Evolutionary conservation across 2,797 vertebrate genomes (phyloP), one percentile per base, ranked within the genome.

Genomic region (Xyrichtys novacula): DNA sequence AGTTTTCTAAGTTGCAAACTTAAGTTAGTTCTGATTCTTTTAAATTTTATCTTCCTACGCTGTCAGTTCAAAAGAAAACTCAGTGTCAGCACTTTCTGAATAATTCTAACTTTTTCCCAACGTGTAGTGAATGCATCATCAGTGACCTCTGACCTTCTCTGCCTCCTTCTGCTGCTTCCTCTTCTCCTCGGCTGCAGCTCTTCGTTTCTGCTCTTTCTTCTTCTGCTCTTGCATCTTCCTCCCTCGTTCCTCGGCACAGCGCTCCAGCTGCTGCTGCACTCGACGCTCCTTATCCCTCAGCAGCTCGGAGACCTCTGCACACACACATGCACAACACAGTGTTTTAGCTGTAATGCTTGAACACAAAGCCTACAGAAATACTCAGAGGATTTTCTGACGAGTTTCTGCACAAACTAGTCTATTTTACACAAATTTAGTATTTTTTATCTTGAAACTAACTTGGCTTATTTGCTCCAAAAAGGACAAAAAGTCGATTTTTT

Each of bases 211-310:
- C 76, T 96, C 96, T 74, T 94, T 96, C 81, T 90, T 93, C 71
- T 92, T 94, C 76, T 96, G 96, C 79, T 96, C 95, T 76, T 93
- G 95, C 71, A 97, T 83, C 53, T 94, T 96, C 60, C 90, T 93
- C 26, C 94, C 95, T 65, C 95, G 93, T 85, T 97, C 96, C 83
- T 96, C 95, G 36, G 94, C 70, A 2, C 93, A 87, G 38, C 95
- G 96, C 53, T 96, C 95, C 74, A 96, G 95, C 15, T 95, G 95
- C 46, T 95, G 88, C 81, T 93, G 95, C 1, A 86, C 83, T 0
- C 95, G 96, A 0, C 88, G 94, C 83, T 98, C 95, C 72, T 97
- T 98, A 55, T 97, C 95, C 64, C 88, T 84, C 42, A 96, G 87
- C 6, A 59, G 83, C 86, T 95, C 95, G 39, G 90, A 93, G 74